Evolutionary conservation across 2,888 invertebrate genomes (phyloP), one percentile per base, ranked within the genome.

Genomic region (Erpobdella octoculata): DNA sequence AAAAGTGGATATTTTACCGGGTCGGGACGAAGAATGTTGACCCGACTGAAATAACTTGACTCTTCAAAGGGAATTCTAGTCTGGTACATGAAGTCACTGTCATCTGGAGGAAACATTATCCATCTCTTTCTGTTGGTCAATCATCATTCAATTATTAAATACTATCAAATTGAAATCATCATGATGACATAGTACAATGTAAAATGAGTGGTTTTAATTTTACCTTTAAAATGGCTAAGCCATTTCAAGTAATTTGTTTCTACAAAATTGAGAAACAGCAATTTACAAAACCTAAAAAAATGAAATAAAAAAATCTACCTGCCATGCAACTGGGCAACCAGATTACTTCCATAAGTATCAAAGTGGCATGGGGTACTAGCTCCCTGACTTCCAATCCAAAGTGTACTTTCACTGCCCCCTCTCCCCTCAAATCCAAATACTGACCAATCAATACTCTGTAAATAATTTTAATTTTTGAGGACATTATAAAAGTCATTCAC

Each of bases 61-160:
- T 96, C 96, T 85, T 96, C 96, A 84, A 93, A 97, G 0, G 96
- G 96, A 68, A 95, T 86, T 80, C 96, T 87, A 0, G 91, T 91
- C 36, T 91, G 89, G 77, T 88, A 88, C 76, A 96, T 78, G 53
- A 5, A 31, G 33, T 2, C 62, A 1, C 87, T 87, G 48, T 89
- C 86, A 73, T 88, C 86, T 5, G 93, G 93, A 6, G 93, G 91
- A 83, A 93, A 93, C 33, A 97, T 84, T 67, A 93, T 84, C 97
- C 97, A 97, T 62, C 88, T 86, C 84, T 97, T 97, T 78, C 92
- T 91, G 21, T 18, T 41, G 18, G 31, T 8, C 2, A 18, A 41
- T 28, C 38, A 37, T 9, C 35, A 33, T n/a, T n/a, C n/a, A n/a
- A n/a, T n/a, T n/a, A n/a, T n/a, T n/a, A n/a, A n/a, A n/a, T n/a